Conservation (phyloP, 1,140 invertebrate genomes). For the Condylostylus longicornis region DNA sequence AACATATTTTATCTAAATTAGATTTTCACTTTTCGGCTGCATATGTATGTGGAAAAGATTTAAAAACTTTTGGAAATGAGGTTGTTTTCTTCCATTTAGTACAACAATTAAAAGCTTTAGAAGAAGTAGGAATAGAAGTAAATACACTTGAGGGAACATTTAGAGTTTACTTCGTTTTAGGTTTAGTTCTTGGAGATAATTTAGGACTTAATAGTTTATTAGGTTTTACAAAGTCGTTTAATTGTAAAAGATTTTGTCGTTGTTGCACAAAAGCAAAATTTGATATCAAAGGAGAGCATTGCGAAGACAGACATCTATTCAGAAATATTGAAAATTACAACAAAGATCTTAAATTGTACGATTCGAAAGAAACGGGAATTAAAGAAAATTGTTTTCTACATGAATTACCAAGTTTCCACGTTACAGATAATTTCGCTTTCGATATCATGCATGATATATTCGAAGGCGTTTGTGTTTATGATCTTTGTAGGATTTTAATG, state of each 20-base stretch:
- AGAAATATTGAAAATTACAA: conserved; percentile 3
- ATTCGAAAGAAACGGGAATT: conserved; percentile 13
- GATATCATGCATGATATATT: conserved; percentile 30
- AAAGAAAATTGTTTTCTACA: conserved; percentile 23
- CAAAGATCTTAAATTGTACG: conserved; percentile 1
- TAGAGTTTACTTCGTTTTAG: conserved; percentile 14
- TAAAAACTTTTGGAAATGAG: conserved; percentile 2
- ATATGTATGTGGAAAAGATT: too few species aligned
- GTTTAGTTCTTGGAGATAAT: conserved; percentile 17
- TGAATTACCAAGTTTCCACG: conserved; percentile 20
- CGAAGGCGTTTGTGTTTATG: conserved; percentile 25
- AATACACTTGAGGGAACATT: not conserved
- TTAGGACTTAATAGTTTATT: conserved; percentile 15
- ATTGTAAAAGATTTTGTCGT: conserved; percentile 16
- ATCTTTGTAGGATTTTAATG: conserved; percentile 19
- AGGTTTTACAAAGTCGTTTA: conserved; percentile 16
- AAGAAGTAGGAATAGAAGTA: conserved; percentile 1
- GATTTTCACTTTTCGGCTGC: not conserved
- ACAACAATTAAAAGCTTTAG: not conserved
- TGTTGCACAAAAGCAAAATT: conserved; percentile 13
- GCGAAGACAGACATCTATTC: conserved; percentile 8
- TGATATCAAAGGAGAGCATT: conserved; percentile 2
- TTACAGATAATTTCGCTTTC: conserved; percentile 21
- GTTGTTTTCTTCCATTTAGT: not conserved
- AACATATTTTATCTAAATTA: conserved; percentile 1